Percentiles rank a stretch among this genome's conserved stretches.
These are phyloP conservation scores for Mobula birostris DNA, from an alignment of 2,113 vertebrate genomes.

Conservation along the genomic window DNA sequence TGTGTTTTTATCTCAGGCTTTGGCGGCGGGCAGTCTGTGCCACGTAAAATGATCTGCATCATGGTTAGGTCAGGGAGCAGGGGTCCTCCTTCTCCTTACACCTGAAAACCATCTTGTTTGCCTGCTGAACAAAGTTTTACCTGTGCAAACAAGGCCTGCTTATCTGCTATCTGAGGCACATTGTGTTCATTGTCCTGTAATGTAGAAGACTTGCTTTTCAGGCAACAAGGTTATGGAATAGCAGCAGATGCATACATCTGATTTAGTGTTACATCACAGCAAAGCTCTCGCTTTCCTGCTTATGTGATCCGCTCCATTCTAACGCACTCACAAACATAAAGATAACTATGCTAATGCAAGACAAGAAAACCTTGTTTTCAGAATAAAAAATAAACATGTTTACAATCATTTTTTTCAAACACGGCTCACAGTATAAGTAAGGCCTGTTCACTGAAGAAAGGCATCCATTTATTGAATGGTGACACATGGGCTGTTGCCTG, in stretches of 20 bases:
- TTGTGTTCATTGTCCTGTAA: slow-evolving; percentile 29
- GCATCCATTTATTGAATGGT: background rate
- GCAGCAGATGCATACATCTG: slow-evolving; percentile 1
- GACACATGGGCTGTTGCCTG: background rate
- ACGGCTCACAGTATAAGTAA: background rate
- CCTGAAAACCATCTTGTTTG: slow-evolving; percentile 32
- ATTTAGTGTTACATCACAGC: background rate
- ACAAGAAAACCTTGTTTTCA: background rate
- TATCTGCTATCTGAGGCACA: slow-evolving; percentile 36
- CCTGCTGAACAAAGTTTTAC: slow-evolving; percentile 29
- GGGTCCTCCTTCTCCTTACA: slow-evolving; percentile 36
- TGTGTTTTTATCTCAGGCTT: slow-evolving; percentile 33
- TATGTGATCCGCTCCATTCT: background rate
- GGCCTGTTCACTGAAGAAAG: background rate
- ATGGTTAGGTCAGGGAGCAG: slow-evolving; percentile 30
- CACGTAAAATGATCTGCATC: slow-evolving; percentile 27
- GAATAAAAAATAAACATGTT: background rate
- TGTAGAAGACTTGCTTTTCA: background rate
- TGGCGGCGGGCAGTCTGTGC: slow-evolving; percentile 36
- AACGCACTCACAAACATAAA: background rate
- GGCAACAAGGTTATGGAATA: slow-evolving; percentile 10
- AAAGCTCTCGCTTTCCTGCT: background rate
- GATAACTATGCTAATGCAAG: background rate
- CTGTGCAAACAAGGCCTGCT: slow-evolving; percentile 32
- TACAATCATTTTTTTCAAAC: background rate